Base-by-base conservation (phyloP, 2,888 invertebrate genomes). In the Scaeva pyrastri region DNA sequence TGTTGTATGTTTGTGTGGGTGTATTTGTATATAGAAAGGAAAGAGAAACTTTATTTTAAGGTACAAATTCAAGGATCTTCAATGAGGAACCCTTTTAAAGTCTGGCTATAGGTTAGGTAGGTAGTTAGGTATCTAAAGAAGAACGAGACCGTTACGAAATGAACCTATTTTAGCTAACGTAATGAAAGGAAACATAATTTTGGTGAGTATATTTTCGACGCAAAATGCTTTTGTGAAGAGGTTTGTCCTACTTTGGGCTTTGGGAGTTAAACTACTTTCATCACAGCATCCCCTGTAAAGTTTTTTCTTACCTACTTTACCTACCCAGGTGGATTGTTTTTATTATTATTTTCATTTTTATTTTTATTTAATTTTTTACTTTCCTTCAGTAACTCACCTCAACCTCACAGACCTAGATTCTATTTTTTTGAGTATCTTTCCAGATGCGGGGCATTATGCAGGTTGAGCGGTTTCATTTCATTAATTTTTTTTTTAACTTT, bases 241-340 rank as follows among this genome's bases (percentile, higher is more conserved):
- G 64, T 58, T 50, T 79, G 73, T 10, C 73, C 66, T 66, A 79
- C 41, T 79, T 79, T 73, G 8, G 2, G 19, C 41, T 79, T 79
- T 73, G 8, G 2, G 19, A 16, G 48, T 55, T 56, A 2, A 55
- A 64, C 52, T 62, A 26, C 23, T 64, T 12, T 55, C 43, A 45
- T 39, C 45, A 39, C 50, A 48, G 31, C 31, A 36, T 31, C 8
- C 14, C n/a, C 43, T 6, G 6, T 45, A 45, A 31, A 64, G 7
- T 45, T 64, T 48, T 64, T 48, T 31, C 41, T 41, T 43, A 21
- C 36, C 41, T 26, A 31, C 31, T 1, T 31, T 31, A 21, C 36
- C 21, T 26, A 11, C 12, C 10, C 3, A 6, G 10, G 16, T 11
- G 36, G 39, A 16, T 36, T n/a, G 10, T 39, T 11, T 39, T 39